Evolutionary conservation across 2,797 vertebrate genomes (phyloP), one percentile per base, ranked within the genome.

Genomic region (Microctenopoma steveboyesi): DNA sequence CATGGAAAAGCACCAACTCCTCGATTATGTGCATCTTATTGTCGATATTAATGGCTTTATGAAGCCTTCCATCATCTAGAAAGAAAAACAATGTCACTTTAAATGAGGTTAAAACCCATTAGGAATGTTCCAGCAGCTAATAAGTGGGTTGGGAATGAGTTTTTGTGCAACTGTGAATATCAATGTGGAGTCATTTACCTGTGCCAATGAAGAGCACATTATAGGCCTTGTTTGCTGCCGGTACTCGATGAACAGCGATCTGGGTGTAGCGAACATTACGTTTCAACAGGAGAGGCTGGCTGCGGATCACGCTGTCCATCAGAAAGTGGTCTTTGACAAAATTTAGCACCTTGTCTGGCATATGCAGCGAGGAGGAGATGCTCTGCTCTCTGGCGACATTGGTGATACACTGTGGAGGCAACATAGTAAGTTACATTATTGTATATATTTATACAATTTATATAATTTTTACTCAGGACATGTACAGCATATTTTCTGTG

Each of bases 261-360:
- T 96, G 96, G 13, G 95, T 97, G 92, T 99, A 98, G 72, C 91
- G 94, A 43, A 95, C 90, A 2, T 77, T 95, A 0, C 94, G 93
- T 81, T 98, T 97, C 37, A 96, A 90, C 52, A 99, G 93, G 61
- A 98, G 90, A 0, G 96, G 94, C 72, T 83, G 93, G 89, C 97
- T 97, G 77, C 95, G 96, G 70, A 99, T 95, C 0, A 96, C 93
- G 16, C 79, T 93, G 64, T 98, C 96, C 98, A 98, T 99, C 86
- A 99, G 88, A 88, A 99, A 99, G 88, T 98, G 98, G 83, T 99
- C 97, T 90, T 99, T 99, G 77, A 98, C 94, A 40, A 99, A 99
- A 91, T 98, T 97, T 61, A 99, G 92, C 84, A 98, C 97, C 16
- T 97, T 96, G 90, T 99, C 97, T 0, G 97, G 97, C 94, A 98